Conservation (phyloP, 2,888 invertebrate genomes). For the Apodemia mormo region DNA sequence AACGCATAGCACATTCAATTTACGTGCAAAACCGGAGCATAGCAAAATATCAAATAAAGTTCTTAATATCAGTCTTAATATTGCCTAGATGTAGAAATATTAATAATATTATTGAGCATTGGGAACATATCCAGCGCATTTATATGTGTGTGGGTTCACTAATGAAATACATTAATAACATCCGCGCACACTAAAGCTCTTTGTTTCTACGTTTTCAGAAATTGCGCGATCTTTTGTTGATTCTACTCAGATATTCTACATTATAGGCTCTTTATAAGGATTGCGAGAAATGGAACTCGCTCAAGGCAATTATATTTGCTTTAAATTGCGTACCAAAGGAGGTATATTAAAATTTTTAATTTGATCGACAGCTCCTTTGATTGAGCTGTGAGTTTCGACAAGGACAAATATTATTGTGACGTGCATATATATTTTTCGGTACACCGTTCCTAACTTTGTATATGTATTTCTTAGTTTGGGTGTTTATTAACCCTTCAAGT, state of each 20-base stretch:
- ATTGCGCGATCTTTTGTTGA: constrained; percentile 46
- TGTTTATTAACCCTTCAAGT: too few species aligned
- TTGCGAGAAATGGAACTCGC: constrained; percentile 1
- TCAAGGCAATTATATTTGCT: neutral
- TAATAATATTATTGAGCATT: constrained; percentile 19
- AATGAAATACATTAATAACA: constrained; percentile 70
- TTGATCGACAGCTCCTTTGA: too few species aligned
- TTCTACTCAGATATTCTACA: constrained; percentile 10
- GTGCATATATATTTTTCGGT: too few species aligned
- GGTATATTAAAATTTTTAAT: too few species aligned
- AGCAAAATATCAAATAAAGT: too few species aligned
- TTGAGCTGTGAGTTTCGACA: too few species aligned
- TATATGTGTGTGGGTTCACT: constrained; percentile 37
- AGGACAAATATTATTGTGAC: too few species aligned
- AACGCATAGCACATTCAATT: too few species aligned
- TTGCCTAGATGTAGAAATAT: neutral
- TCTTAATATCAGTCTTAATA: neutral
- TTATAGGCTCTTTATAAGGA: neutral
- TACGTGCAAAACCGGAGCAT: too few species aligned
- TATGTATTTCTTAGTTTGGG: too few species aligned
- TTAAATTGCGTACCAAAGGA: too few species aligned
- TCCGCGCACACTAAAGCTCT: constrained; percentile 60
- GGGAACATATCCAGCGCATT: constrained; percentile 29
- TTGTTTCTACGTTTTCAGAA: constrained; percentile 57
- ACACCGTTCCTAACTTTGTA: too few species aligned